A percentile compares a stretch with the other conserved stretches of the same genome.
Conservation (phyloP, 1,140 invertebrate species). For the Rhynchophorus ferrugineus region DNA sequence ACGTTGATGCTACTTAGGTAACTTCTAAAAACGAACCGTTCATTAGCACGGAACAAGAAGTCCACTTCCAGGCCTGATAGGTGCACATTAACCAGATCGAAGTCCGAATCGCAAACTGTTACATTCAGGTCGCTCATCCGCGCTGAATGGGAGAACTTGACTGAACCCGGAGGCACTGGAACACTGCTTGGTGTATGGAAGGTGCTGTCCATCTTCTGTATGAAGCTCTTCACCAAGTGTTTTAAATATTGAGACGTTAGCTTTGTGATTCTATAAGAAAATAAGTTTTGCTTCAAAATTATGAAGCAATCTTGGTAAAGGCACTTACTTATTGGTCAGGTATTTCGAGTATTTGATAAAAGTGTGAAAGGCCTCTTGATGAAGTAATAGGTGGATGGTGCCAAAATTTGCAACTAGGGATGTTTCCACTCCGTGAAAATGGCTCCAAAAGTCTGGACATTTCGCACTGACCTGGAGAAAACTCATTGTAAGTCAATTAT, state of each 20-base stretch:
- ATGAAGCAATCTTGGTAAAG: constrained; percentile 1
- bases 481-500: constrained; percentile 1
- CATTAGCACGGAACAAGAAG: constrained; percentile 71
- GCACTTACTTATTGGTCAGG: constrained; percentile 41
- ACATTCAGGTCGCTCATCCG: constrained; percentile 55
- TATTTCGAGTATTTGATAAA: constrained; percentile 56
- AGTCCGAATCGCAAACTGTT: constrained; percentile 61
- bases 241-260: constrained; percentile 20
- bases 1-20: constrained; percentile 59
- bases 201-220: constrained; percentile 15
- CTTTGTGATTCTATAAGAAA: constrained; percentile 22
- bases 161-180: constrained; percentile 66
- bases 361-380: constrained; percentile 64
- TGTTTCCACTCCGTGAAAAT: constrained; percentile 75
- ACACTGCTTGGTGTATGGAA: constrained; percentile 45
- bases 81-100: constrained; percentile 60
- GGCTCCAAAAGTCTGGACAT: constrained; percentile 74
- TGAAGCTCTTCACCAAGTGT: constrained; percentile 1
- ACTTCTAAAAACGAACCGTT: constrained; percentile 64
- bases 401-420: constrained; percentile 66
- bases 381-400: constrained; percentile 55
- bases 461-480: constrained; percentile 58
- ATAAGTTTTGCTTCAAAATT: constrained; percentile 1
- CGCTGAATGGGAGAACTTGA: constrained; percentile 69
- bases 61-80: constrained; percentile 61